Conservation (phyloP, 2,797 vertebrate genomes). For the Scyliorhinus canicula region DNA sequence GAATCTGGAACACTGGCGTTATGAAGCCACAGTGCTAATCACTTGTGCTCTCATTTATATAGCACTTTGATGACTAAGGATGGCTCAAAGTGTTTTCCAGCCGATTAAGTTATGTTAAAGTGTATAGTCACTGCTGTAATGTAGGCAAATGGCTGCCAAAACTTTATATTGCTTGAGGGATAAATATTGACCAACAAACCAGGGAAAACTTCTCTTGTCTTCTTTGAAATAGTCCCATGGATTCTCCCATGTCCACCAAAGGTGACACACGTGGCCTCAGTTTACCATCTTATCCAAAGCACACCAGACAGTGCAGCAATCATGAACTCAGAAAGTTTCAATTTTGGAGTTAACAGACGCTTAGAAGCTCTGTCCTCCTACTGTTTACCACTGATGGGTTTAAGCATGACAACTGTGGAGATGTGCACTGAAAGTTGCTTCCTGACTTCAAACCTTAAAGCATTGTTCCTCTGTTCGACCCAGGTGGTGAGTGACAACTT, state of each 20-base stretch:
- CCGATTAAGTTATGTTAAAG: too few species aligned
- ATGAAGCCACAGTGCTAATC: too few species aligned
- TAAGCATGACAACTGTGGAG: background rate
- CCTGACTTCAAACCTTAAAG: background rate
- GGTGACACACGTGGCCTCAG: too few species aligned
- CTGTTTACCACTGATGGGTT: background rate
- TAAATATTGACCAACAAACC: background rate
- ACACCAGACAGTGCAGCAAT: background rate
- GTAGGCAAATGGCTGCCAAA: background rate
- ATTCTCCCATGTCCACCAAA: background rate
- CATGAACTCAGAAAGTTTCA: background rate
- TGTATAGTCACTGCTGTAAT: too few species aligned
- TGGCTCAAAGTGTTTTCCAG: too few species aligned
- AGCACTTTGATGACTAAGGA: too few species aligned
- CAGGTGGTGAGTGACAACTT: too few species aligned
- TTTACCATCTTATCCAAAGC: background rate
- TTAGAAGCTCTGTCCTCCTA: background rate
- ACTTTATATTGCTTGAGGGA: background rate
- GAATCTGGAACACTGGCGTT: too few species aligned
- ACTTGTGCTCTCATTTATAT: too few species aligned
- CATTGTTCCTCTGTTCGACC: too few species aligned
- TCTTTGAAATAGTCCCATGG: background rate
- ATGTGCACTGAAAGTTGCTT: background rate
- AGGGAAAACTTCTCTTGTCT: background rate
- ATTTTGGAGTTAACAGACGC: background rate